phyloP scores from a whole-genome alignment of 2,113 vertebrate species.

The Vulpes lagopus region DNA sequence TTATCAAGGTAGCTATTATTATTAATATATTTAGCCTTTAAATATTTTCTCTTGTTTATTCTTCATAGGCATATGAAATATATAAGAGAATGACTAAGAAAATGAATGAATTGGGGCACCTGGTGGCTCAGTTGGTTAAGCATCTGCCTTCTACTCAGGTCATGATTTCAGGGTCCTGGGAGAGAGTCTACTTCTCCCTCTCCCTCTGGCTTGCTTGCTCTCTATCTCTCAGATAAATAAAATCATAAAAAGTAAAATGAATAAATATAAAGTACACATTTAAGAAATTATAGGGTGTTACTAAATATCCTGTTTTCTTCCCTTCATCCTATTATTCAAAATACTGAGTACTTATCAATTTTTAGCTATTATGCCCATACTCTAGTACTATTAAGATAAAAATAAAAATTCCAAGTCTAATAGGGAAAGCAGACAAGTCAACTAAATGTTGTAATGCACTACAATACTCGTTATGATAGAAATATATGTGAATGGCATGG shows the following conservation, averaged over 20 bases:
- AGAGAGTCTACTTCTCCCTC: too few species aligned
- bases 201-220: too few species aligned
- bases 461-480: background rate
- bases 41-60: background rate
- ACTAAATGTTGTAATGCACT: background rate
- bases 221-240: too few species aligned
- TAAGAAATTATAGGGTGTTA: background rate
- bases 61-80: background rate
- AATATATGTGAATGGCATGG: background rate
- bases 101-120: background rate
- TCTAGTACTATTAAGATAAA: background rate
- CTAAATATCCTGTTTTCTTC: background rate
- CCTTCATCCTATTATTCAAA: background rate
- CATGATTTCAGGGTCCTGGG: too few species aligned
- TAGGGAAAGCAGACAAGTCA: background rate
- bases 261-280: background rate
- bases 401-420: background rate
- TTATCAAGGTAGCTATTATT: background rate
- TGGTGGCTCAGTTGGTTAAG: too few species aligned
- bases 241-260: background rate
- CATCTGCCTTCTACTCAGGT: too few species aligned
- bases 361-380: background rate
- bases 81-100: background rate
- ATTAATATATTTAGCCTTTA: background rate
- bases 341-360: background rate